Evolutionary conservation across 2,888 invertebrate species (phyloP).

Genomic region (Lacanobia oleracea): DNA sequence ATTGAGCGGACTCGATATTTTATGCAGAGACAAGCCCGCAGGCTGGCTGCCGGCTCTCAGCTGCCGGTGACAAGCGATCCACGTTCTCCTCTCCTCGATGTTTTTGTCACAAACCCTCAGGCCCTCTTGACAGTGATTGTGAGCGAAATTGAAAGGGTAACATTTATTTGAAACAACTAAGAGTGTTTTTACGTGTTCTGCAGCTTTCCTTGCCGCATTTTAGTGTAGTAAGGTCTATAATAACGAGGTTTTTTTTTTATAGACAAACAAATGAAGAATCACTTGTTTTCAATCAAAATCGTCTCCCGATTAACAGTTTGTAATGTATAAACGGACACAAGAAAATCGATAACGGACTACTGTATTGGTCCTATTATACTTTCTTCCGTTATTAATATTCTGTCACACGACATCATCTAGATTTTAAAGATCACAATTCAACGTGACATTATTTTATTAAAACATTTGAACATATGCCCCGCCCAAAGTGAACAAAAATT

Average conservation of each 20-base stretch:
- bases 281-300: not conserved
- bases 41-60: slow-evolving; percentile 43
- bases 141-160: slow-evolving; percentile 53
- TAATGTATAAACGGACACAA: too few species aligned
- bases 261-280: too few species aligned
- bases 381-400: not conserved
- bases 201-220: slow-evolving; percentile 20
- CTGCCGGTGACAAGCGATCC: slow-evolving; percentile 53
- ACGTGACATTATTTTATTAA: not conserved
- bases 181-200: slow-evolving; percentile 47
- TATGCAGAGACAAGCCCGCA: slow-evolving; percentile 56
- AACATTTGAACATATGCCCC: not conserved
- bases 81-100: slow-evolving; percentile 36
- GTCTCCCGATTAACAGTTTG: too few species aligned
- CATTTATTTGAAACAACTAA: slow-evolving; percentile 47
- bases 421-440: not conserved
- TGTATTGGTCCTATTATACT: not conserved
- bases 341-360: not conserved
- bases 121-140: slow-evolving; percentile 54
- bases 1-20: slow-evolving; percentile 56
- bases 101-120: slow-evolving; percentile 57
- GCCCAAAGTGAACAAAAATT: slow-evolving; percentile 34
- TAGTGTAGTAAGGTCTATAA: slow-evolving; percentile 4
- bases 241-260: slow-evolving; percentile 9
- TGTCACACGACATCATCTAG: not conserved